These are phyloP conservation scores for Neosalanx taihuensis DNA, from an alignment of 2,797 vertebrate genomes.

Conservation along the genomic window DNA sequence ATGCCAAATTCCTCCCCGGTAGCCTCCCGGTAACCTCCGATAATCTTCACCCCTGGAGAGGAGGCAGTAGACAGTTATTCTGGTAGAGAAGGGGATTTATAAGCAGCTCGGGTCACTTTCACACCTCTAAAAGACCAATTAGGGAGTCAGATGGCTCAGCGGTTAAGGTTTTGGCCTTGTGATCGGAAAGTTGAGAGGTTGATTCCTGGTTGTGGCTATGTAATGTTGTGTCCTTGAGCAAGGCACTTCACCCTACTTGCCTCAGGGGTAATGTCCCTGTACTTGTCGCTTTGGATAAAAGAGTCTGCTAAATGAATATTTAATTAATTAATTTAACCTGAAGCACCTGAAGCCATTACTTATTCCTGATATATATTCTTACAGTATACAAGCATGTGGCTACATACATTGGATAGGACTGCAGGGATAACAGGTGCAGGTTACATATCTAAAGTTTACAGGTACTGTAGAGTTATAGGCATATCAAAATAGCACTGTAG, in stretches of 20 bases:
- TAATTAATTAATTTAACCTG: neutral
- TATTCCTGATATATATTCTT: neutral
- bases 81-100: neutral
- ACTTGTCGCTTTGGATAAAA: no score
- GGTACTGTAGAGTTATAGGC: neutral
- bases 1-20: conserved; percentile 84
- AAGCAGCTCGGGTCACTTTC: neutral
- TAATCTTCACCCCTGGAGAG: conserved; percentile 80
- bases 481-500: no score
- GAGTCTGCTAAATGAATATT: no score
- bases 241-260: no score
- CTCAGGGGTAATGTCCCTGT: no score
- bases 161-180: no score
- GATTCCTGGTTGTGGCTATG: no score
- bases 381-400: neutral
- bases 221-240: no score
- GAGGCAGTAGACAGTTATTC: conserved; percentile 5
- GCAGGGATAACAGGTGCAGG: no score
- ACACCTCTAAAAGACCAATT: neutral
- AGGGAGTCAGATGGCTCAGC: no score
- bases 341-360: neutral
- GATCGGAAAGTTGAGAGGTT: no score
- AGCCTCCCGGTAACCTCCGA: conserved; percentile 78
- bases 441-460: neutral
- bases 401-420: neutral